Evolutionary conservation across 2,113 vertebrate genomes (phyloP).

Genomic region (Phalacrocorax brasilianus): DNA sequence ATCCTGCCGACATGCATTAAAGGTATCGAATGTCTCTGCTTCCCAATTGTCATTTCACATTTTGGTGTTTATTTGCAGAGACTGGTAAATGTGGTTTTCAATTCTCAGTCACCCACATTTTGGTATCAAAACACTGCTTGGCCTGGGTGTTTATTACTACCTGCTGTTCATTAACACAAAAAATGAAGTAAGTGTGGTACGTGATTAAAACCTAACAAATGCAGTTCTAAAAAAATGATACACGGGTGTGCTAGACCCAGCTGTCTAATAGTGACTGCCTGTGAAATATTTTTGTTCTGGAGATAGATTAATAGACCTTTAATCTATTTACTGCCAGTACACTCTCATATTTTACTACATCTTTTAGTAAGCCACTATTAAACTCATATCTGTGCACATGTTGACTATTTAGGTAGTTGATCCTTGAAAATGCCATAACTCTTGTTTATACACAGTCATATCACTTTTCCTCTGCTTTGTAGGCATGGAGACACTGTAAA

Average conservation of each 20-base stretch:
- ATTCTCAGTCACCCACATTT: neutral
- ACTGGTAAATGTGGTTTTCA: slow-evolving; percentile 1
- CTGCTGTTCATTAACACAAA: slow-evolving; percentile 7
- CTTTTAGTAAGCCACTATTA: slow-evolving; percentile 53
- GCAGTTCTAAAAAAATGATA: neutral
- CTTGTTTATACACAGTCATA: slow-evolving; percentile 31
- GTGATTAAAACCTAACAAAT: slow-evolving; percentile 10
- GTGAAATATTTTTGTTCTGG: slow-evolving; percentile 26
- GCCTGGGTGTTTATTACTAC: slow-evolving; percentile 13
- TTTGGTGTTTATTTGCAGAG: slow-evolving; percentile 40
- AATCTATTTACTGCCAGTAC: slow-evolving; percentile 46
- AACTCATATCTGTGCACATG: slow-evolving; percentile 16
- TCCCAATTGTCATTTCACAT: slow-evolving; percentile 41
- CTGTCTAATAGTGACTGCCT: neutral
- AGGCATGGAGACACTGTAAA: neutral
- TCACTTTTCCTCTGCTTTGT: slow-evolving; percentile 33
- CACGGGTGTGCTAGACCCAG: neutral
- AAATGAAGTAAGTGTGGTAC: neutral
- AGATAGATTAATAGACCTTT: slow-evolving; percentile 50
- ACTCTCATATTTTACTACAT: slow-evolving; percentile 51
- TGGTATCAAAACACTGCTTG: neutral
- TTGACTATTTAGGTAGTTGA: slow-evolving; percentile 29
- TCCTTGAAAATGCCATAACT: slow-evolving; percentile 49
- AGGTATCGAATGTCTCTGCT: neutral
- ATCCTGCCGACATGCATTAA: neutral